Base-by-base conservation (phyloP, 2,888 invertebrate genomes). In the Drosophila stalkeri region DNA sequence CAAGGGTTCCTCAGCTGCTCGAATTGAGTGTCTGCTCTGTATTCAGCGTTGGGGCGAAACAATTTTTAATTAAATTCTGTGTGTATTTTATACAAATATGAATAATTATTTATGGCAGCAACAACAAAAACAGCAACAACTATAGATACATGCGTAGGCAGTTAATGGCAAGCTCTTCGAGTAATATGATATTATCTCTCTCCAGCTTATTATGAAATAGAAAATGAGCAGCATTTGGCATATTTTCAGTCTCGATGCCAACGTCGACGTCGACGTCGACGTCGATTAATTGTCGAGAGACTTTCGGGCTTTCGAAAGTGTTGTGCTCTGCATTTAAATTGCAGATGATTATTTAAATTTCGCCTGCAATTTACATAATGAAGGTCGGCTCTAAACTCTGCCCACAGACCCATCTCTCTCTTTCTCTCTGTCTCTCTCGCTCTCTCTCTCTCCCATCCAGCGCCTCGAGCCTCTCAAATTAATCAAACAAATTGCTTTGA, bases 11-110 rank as follows among this genome's bases (percentile, higher is more conserved):
- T 11, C 55, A 51, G 63, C 39, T 60, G 47, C 33, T 51, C 51
- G 43, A 37, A 37, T 39, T 47, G 54, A 46, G 44, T 63, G 43
- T 54, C 43, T 63, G 73, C 43, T 46, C 46, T 23, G 31, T 39
- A 33, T 43, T 54, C 49, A 44, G 49, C 57, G 64, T 33, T 49
- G 27, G 46, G 60, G 71, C 80, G 72, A 81, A 86, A 77, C 85
- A 86, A 90, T 89, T 89, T 89, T 89, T 89, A 89, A 89, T 89
- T 91, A 89, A 89, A 89, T 91, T 91, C 80, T 90, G 80, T 83
- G 81, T 84, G 76, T 89, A 89, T 90, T 86, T 86, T 79, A 83
- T 89, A 89, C 81, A 91, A 91, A 89, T 90, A 90, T 89, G 89
- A 90, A 91, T 91, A 91, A 89, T 91, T 89, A 90, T 84, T 90